Conservation (phyloP, 1,140 invertebrate species). For the Drosophila arawakana region DNA sequence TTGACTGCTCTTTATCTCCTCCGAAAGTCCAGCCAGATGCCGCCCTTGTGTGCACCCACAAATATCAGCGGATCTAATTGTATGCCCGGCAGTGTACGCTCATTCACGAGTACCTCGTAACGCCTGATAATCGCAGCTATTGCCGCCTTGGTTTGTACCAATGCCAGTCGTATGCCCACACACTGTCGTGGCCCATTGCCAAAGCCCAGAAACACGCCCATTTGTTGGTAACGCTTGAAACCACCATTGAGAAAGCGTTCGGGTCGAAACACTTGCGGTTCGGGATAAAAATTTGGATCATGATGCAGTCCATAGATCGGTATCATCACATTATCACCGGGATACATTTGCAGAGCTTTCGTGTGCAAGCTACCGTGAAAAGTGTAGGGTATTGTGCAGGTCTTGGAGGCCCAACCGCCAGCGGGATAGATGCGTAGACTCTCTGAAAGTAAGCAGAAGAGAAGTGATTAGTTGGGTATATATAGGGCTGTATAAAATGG, state of each 20-base stretch:
- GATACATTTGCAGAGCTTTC: constrained; percentile 41
- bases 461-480: too few relatives aligned
- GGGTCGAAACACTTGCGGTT: constrained; percentile 88
- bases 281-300: constrained; percentile 87
- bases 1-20: background rate
- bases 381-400: constrained; percentile 84
- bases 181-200: constrained; percentile 89
- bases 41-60: constrained; percentile 71
- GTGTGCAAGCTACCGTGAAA: constrained; percentile 73
- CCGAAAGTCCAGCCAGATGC: constrained; percentile 75
- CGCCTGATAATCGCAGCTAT: constrained; percentile 68
- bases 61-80: constrained; percentile 71
- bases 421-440: constrained; percentile 86
- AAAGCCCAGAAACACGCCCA: constrained; percentile 87
- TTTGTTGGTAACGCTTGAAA: constrained; percentile 78
- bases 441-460: constrained; percentile 71
- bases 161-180: constrained; percentile 85
- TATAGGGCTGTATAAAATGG: too few relatives aligned
- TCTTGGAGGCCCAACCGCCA: constrained; percentile 85
- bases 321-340: constrained; percentile 86
- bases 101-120: constrained; percentile 59
- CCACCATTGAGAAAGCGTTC: constrained; percentile 87
- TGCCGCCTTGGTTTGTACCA: constrained; percentile 68
- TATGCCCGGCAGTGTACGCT: constrained; percentile 52
- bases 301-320: constrained; percentile 88